Base-by-base conservation (phyloP, 2,888 invertebrate genomes). In the Nipponacmea schrenckii region DNA sequence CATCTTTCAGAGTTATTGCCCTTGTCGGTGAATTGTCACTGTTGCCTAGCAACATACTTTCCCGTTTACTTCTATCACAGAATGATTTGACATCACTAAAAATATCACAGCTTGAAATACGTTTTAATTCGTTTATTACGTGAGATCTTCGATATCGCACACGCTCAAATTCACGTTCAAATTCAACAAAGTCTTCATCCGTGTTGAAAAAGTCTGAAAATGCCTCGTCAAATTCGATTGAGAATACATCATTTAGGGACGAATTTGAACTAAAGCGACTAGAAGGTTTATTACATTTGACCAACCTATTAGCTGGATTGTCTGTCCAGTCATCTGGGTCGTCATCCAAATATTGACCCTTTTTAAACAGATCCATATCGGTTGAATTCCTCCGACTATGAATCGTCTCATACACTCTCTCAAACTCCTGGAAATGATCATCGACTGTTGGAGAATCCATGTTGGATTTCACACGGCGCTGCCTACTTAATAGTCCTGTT, bases 371-470 rank as follows among this genome's bases (percentile, higher is more conserved):
- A 31, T 63, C 72, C 65, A 39, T 62, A n/a, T 70, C 70, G 1
- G 66, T 62, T 46, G 80, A 79, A 15, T 77, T 75, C 24, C 77
- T 67, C 24, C 80, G 81, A 68, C 80, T 81, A 77, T 83, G 83
- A 62, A 84, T 77, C 2, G 83, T 83, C 70, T 84, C 84, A 78
- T 82, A 85, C 48, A 84, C 85, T 26, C 84, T 71, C 64, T 85
- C 85, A 80, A 85, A 85, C 76, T 85, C 85, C 73, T 82, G 80
- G 72, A 84, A 85, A 74, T 84, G 81, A 63, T 85, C 85, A 67
- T 85, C 85, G 67, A 83, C 83, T 63, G 81, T 81, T 46, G 84
- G 79, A 76, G 84, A 83, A 75, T 85, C 85, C 85, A 85, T 85
- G 66, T 56, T 56, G 56, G 20, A 56, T 24, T 56, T 56, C 10